These are phyloP conservation scores for Corythornis cristatus DNA, from an alignment of 2,113 vertebrate genomes.

Conservation along the genomic window DNA sequence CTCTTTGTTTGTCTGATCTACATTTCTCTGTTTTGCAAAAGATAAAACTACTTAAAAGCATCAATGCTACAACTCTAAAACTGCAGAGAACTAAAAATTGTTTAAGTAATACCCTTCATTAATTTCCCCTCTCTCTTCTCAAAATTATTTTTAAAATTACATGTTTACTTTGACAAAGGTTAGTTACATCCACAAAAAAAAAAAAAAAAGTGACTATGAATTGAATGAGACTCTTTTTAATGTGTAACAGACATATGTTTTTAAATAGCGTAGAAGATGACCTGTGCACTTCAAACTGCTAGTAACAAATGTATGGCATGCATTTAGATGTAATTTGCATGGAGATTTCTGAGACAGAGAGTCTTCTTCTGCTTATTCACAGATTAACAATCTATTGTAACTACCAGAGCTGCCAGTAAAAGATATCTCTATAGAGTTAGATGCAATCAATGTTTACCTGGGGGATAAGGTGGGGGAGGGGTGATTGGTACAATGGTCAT, in stretches of 20 bases:
- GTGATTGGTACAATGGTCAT: neutral
- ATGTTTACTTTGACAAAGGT: slow-evolving; percentile 28
- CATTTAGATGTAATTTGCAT: slow-evolving; percentile 72
- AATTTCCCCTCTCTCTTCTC: neutral
- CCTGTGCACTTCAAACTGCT: slow-evolving; percentile 61
- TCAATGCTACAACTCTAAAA: neutral
- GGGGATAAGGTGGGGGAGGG: neutral
- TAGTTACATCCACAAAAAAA: neutral
- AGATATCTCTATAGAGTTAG: slow-evolving; percentile 57
- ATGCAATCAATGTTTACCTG: slow-evolving; percentile 51
- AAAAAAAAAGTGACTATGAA: slow-evolving; percentile 54
- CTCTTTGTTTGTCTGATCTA: neutral
- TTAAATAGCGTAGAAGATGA: slow-evolving; percentile 54
- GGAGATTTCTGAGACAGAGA: slow-evolving; percentile 60
- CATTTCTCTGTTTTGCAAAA: neutral
- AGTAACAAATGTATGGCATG: slow-evolving; percentile 67
- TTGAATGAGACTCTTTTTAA: slow-evolving; percentile 35
- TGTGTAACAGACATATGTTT: slow-evolving; percentile 59
- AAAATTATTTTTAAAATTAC: slow-evolving; percentile 14
- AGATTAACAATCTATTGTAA: slow-evolving; percentile 77
- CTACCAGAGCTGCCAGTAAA: slow-evolving; percentile 70
- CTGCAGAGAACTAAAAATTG: neutral
- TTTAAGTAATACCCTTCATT: neutral
- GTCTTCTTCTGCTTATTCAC: slow-evolving; percentile 63
- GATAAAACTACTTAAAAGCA: neutral